phyloP scores from a whole-genome alignment of 2,888 invertebrate species.

The Xylophagus ater region DNA sequence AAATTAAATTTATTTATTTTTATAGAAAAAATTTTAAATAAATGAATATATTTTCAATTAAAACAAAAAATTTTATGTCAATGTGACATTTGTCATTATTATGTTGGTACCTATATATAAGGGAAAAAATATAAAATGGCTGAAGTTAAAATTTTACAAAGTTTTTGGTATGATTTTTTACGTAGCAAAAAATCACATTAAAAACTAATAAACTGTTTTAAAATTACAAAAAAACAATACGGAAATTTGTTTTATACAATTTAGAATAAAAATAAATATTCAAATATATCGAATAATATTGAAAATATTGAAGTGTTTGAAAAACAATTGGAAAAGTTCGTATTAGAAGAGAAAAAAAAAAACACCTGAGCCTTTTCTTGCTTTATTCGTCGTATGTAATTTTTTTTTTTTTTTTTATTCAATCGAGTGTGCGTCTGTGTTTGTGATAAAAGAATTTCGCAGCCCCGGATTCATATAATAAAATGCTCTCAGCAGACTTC shows the following conservation, averaged over 20 bases:
- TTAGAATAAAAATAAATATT: not conserved
- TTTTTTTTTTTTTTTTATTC: too few species aligned
- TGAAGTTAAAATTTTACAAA: slow-evolving; percentile 27
- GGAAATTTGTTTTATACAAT: not conserved
- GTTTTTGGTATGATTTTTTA: slow-evolving; percentile 22
- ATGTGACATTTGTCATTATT: too few species aligned
- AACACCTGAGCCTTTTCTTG: too few species aligned
- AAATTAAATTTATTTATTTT: too few species aligned
- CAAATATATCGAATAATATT: not conserved
- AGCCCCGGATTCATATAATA: not conserved
- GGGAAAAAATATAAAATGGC: slow-evolving; percentile 26
- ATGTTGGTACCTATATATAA: too few species aligned
- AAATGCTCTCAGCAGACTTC: not conserved
- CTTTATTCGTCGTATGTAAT: too few species aligned
- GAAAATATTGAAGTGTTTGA: not conserved
- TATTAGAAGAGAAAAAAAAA: not conserved
- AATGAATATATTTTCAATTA: too few species aligned
- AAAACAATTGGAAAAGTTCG: not conserved
- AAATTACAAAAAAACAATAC: not conserved
- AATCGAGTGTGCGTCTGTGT: not conserved
- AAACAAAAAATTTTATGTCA: too few species aligned
- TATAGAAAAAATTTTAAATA: too few species aligned
- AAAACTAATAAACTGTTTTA: slow-evolving; percentile 5
- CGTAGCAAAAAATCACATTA: slow-evolving; percentile 16
- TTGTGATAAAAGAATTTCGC: not conserved